These are phyloP conservation scores for Ditylenchus weischeri DNA, from an alignment of 2,888 invertebrate species.

Conservation along the genomic window DNA sequence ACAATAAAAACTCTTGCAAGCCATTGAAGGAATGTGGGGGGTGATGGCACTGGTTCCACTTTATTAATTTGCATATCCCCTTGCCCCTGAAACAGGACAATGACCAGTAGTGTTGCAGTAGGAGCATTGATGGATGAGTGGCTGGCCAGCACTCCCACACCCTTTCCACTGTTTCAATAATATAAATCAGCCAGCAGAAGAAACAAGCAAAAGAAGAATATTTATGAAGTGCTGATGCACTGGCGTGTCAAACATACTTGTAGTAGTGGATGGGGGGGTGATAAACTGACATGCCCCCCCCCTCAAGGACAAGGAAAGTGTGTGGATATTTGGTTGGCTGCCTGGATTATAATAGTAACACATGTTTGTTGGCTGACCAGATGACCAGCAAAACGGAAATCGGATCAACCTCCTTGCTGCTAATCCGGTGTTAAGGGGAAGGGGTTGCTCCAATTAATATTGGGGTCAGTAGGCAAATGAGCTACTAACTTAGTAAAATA, in stretches of 20 bases:
- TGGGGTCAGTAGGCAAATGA: no score
- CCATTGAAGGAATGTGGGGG: no score
- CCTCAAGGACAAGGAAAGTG: no score
- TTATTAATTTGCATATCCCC: no score
- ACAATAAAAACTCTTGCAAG: no score
- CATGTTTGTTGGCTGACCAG: background rate
- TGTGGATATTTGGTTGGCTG: slow-evolving; percentile 1
- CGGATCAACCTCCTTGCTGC: slow-evolving; percentile 1
- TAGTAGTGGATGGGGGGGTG: background rate
- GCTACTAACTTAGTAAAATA: no score
- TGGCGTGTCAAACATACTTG: slow-evolving; percentile 4
- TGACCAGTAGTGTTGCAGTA: no score
- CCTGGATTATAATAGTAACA: background rate
- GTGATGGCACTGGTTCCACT: no score
- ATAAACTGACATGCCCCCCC: no score
- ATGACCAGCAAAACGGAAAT: slow-evolving; percentile 8
- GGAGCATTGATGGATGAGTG: background rate
- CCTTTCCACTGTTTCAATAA: background rate
- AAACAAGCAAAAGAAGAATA: slow-evolving; percentile 1
- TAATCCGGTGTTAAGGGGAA: no score
- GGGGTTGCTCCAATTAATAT: no score
- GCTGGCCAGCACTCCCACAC: background rate
- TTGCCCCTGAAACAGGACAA: no score
- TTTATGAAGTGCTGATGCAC: slow-evolving; percentile 10
- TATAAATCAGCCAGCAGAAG: background rate